Evolutionary conservation across 2,797 vertebrate genomes (phyloP), one percentile per base, ranked within the genome.

Genomic region (Dendrocincla tyrannina): DNA sequence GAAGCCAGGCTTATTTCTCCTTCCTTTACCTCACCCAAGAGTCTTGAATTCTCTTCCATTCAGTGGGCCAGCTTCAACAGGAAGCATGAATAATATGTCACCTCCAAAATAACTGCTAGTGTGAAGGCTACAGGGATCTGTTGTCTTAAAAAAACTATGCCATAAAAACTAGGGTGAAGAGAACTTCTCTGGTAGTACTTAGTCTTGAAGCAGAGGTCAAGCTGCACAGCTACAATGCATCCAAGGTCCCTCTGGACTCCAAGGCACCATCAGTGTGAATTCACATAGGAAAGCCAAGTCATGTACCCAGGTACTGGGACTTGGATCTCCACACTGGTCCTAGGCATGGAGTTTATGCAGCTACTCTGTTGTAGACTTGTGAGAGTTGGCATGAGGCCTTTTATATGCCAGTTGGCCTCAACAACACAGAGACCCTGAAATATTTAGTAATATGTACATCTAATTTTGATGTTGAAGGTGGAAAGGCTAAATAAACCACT

Each of bases 1-100:
- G 35, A 23, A 91, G n/a, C 32, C 82, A 95, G 85, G 11, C 27
- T 86, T 88, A 56, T 47, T 95, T 94, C 81, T 94, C 12, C 30
- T 91, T 88, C 42, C 69, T 94, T 91, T 91, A 64, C 66, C 44
- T 93, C 50, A 86, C 17, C 23, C 58, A 76, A 84, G 30, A 84
- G n/a, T 78, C 46, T 59, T 81, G 72, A 95, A 67, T 88, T 88
- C 66, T 88, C 32, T 88, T 95, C 76, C 66, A 78, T 41, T 22
- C 18, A 63, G 52, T 41, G 33, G 47, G 42, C 18, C 79, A 95
- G 58, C 72, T 96, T 94, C 46, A 88, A 86, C 49, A 92, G 41
- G 56, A 94, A 91, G 27, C 25, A 59, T 11, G 5, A 90, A 88
- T 85, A 80, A 74, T 63, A 74, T 33, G 23, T 42, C 41, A 73